Evolutionary conservation across 2,797 vertebrate species (phyloP), one percentile per base, ranked within the genome.

Genomic region (Pristis pectinata): DNA sequence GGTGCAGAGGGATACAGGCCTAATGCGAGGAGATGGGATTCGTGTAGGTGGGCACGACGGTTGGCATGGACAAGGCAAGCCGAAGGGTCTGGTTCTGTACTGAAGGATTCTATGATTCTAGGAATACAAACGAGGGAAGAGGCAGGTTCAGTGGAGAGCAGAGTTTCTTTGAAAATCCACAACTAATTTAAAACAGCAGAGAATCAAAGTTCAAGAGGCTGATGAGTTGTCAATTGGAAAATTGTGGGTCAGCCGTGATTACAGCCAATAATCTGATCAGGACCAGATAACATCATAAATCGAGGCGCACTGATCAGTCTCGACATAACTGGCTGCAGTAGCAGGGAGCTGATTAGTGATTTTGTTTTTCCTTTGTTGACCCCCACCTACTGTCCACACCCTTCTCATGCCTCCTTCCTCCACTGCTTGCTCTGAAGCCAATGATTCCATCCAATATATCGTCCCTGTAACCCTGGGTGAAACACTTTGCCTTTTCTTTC

Each of bases 181-280:
- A 85, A 56, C 49, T 44, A 11, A 56, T 27, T 10, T 53, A 13
- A 85, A 49, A 2, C 22, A 27, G 11, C 30, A 56, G 59, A 59
- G 53, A 83, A 83, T 87, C 56, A n/a, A 13, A n/a, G 83, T 30
- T 87, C 83, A n/a, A 17, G 83, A 13, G 56, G 53, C 83, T 87
- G 83, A 87, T 87, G 83, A 87, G 10, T 87, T 87, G 83, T 59
- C 83, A 87, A 87, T 30, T 87, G 83, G 53, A 59, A 87, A 34
- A 87, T 61, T 56, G 11, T 27, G 13, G 7, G 41, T 41, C 41
- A 83, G 19, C 44, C 15, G 82, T 30, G 49, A 53, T 56, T 27
- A 27, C 2, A 30, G 4, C 49, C 22, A 30, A 27, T 85, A 85
- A 85, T 85, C 27, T 85, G 30, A 85, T 85, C 82, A 85, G 56